Base-by-base conservation (phyloP, 2,888 invertebrate genomes). In the Cephus spinipes region DNA sequence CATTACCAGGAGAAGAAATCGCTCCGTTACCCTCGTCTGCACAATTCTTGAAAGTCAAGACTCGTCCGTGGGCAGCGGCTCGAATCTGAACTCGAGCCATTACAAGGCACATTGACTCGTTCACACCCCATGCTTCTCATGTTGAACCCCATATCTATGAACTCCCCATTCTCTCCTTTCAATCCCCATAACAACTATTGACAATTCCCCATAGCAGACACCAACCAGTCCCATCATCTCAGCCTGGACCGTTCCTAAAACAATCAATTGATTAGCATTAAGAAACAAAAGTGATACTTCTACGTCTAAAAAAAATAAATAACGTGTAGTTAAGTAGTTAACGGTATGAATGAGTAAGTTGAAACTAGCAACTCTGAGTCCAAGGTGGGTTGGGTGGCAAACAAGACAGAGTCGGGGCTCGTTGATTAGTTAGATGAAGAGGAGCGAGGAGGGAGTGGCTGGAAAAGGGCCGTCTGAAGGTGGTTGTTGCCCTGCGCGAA, bases 1-100 rank as follows among this genome's bases (percentile, higher is more conserved):
- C 85, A 89, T 89, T 89, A 89, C 87, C 86, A 85, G 84, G 77
- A 75, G 76, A 77, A 82, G 76, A 85, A 79, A 81, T 83, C 78
- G 83, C 84, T 82, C 82, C 84, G 83, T 84, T 86, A 83, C 81
- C 82, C 83, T 77, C 81, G 81, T 80, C 82, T 79, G 82, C 80
- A 77, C 81, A 78, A 82, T 80, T 80, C 81, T 76, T 31, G 31
- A 40, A 30, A 75, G 68, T 75, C 55, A 32, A 15, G 75, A 68
- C 71, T 33, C 32, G 71, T 71, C 71, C 71, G 71, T 71, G 71
- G 71, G 32, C 33, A 71, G 32, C 71, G 31, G 4, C 71, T 71
- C 71, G 31, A 71, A 71, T 31, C 71, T 33, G 32, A 71, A 33
- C 71, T 31, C 15, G 3, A 71, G 32, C 23, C 71, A 23, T 71